phyloP scores from a whole-genome alignment of 2,888 invertebrate genomes.

The Disparrhopalites patrizii region DNA sequence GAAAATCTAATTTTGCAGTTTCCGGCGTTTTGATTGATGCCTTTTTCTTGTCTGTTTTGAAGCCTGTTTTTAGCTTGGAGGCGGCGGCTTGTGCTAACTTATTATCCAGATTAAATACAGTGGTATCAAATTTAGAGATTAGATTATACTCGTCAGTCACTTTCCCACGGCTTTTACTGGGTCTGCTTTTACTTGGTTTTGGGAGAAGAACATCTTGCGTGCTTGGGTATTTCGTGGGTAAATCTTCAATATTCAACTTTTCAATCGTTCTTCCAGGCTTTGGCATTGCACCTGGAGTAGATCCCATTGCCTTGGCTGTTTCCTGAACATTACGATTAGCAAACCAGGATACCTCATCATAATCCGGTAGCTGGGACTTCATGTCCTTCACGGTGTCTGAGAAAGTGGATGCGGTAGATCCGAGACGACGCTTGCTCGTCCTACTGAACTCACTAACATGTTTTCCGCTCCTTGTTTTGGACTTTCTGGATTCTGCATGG shows the following conservation, averaged over 20 bases:
- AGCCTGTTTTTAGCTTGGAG: neutral
- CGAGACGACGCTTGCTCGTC: no score
- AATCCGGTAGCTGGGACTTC: constrained; percentile 10
- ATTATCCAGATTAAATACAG: neutral
- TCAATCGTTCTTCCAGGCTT: constrained; percentile 8
- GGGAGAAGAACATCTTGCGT: neutral
- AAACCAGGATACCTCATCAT: constrained; percentile 3
- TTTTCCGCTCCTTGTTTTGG: no score
- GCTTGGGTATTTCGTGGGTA: neutral
- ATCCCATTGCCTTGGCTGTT: neutral
- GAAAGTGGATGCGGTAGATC: neutral
- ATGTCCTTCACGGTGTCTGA: constrained; percentile 6
- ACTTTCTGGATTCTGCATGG: no score
- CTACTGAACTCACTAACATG: no score
- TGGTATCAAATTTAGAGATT: constrained; percentile 7
- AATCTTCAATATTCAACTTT: constrained; percentile 17
- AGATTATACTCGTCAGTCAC: constrained; percentile 1
- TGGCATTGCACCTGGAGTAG: constrained; percentile 2
- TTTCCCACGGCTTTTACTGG: neutral
- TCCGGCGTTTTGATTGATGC: neutral
- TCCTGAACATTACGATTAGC: neutral
- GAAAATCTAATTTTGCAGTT: neutral
- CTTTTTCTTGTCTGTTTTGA: neutral
- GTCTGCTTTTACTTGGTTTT: neutral
- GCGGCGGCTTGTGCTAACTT: constrained; percentile 4